Evolutionary conservation across 1,140 invertebrate species (phyloP).

Genomic region (Phymorhynchus buccinoides): DNA sequence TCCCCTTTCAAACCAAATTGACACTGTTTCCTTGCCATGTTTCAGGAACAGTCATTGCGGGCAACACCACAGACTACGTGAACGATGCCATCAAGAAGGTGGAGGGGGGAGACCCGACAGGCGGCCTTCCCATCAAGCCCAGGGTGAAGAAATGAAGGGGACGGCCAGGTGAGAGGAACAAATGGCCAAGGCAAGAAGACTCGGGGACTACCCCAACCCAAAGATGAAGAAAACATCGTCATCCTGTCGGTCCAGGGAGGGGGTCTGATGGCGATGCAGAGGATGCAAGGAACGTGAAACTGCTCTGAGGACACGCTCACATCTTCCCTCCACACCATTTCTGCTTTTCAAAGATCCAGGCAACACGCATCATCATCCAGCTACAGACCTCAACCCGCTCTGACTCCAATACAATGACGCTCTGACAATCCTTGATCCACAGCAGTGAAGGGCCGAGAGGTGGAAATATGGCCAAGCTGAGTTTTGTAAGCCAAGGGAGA

Average conservation of each 20-base stretch:
- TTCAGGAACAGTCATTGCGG: conserved; percentile 84
- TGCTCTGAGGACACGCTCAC: neutral
- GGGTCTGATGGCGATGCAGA: neutral
- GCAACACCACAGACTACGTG: conserved; percentile 88
- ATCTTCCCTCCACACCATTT: conserved; percentile 7
- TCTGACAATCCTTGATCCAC: conserved; percentile 1
- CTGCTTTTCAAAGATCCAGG: neutral
- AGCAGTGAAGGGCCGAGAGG: conserved; percentile 5
- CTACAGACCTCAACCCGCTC: neutral
- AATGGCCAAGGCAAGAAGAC: neutral
- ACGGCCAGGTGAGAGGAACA: neutral
- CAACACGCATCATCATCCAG: neutral
- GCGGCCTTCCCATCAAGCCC: conserved; percentile 53
- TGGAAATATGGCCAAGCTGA: neutral
- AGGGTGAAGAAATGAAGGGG: conserved; percentile 10
- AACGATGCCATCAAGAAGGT: conserved; percentile 86
- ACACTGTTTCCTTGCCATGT: conserved; percentile 20
- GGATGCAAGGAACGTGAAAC: conserved; percentile 2
- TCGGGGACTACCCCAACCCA: neutral
- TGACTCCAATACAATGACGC: neutral
- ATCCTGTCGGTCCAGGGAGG: neutral
- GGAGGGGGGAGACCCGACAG: conserved; percentile 64
- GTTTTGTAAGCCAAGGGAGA: neutral
- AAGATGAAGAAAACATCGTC: neutral
- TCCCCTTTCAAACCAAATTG: too few relatives aligned